Percentiles rank a stretch among this genome's conserved stretches.
Evolutionary conservation across 1,140 invertebrate genomes (phyloP).

Genomic region (Drosophila sp.): DNA sequence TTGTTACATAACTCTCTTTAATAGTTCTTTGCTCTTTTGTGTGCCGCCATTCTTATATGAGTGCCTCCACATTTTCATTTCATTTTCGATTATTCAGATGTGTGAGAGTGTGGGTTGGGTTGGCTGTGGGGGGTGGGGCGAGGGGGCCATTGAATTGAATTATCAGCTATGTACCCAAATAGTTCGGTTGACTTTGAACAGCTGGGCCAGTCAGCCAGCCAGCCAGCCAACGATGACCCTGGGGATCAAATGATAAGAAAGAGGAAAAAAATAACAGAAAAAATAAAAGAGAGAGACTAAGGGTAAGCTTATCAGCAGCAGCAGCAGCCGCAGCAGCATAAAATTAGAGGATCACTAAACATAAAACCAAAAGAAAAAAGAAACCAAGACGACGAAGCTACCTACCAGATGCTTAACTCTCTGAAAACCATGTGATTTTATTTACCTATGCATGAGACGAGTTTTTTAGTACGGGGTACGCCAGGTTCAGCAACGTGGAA

Average conservation of each 20-base stretch:
- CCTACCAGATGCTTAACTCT: conserved; percentile 41
- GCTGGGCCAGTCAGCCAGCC: conserved; percentile 30
- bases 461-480: conserved; percentile 17
- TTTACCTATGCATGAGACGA: conserved; percentile 28
- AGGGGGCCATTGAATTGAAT: conserved; percentile 1
- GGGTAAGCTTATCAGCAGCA: neutral
- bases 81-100: conserved; percentile 5
- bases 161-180: conserved; percentile 31
- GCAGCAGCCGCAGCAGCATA: neutral
- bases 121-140: neutral
- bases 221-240: conserved; percentile 28
- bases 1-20: conserved; percentile 66
- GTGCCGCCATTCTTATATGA: conserved; percentile 11
- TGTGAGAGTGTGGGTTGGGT: neutral
- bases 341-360: conserved; percentile 8
- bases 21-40: conserved; percentile 33
- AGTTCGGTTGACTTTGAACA: conserved; percentile 32
- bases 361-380: conserved; percentile 14
- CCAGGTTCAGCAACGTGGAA: conserved; percentile 76
- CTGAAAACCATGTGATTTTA: conserved; percentile 46
- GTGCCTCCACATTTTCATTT: conserved; percentile 30
- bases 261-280: too few relatives aligned
- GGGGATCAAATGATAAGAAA: conserved; percentile 41
- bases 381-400: conserved; percentile 21
- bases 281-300: neutral